These are phyloP conservation scores for Idaea straminata DNA, from an alignment of 2,888 invertebrate species.

Conservation along the genomic window DNA sequence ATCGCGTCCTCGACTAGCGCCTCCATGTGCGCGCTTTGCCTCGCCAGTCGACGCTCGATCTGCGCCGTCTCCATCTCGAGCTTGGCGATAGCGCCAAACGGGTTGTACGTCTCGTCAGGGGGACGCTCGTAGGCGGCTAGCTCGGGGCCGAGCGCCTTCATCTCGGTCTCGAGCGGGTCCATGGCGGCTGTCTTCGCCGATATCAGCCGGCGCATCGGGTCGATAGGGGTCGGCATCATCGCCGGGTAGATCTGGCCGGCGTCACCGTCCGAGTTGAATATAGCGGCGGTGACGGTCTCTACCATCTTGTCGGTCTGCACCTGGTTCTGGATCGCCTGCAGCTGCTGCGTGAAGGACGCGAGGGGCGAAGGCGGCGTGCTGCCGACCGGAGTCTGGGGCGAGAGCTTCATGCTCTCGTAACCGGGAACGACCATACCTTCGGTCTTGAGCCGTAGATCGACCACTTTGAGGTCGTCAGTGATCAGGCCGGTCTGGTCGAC, in stretches of 20 bases:
- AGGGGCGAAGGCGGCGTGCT: constrained; percentile 62
- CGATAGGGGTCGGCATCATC: constrained; percentile 44
- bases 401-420: constrained; percentile 78
- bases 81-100: constrained; percentile 63
- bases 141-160: constrained; percentile 58
- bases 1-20: constrained; percentile 73
- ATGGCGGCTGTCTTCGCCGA: constrained; percentile 46
- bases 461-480: constrained; percentile 76
- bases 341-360: constrained; percentile 67
- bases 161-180: constrained; percentile 47
- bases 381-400: constrained; percentile 62
- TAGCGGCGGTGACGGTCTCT: constrained; percentile 73
- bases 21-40: constrained; percentile 71
- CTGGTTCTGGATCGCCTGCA: constrained; percentile 73
- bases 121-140: constrained; percentile 52
- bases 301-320: constrained; percentile 78
- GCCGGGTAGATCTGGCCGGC: constrained; percentile 58
- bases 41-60: constrained; percentile 60
- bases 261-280: constrained; percentile 67
- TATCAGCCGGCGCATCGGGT: constrained; percentile 60
- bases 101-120: constrained; percentile 53
- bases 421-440: constrained; percentile 68
- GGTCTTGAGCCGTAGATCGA: constrained; percentile 85
- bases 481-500: constrained; percentile 37
- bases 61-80: constrained; percentile 60